These are phyloP conservation scores for Automeris io DNA, from an alignment of 2,888 invertebrate genomes.

Conservation along the genomic window DNA sequence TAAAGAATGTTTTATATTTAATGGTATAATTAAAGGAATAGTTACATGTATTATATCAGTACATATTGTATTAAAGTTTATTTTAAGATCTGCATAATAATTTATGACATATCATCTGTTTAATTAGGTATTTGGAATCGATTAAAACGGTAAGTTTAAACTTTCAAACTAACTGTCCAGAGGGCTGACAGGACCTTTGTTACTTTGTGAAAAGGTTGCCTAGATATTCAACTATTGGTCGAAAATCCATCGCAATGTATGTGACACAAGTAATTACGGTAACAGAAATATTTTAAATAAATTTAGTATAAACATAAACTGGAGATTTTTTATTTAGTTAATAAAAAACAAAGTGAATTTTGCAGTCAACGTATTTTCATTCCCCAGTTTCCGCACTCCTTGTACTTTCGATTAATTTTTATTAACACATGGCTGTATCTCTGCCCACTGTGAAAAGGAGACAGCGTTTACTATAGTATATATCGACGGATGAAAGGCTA, in stretches of 20 bases:
- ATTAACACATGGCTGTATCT: no score
- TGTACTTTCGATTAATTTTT: no score
- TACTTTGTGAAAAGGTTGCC: not conserved
- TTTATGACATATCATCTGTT: slow-evolving; percentile 37
- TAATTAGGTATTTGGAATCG: slow-evolving; percentile 5
- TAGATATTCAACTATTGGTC: slow-evolving; percentile 58
- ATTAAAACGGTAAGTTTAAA: not conserved
- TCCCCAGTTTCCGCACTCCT: no score
- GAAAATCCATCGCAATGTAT: slow-evolving; percentile 66
- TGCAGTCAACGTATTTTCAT: no score
- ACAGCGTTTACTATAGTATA: no score
- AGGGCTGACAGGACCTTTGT: not conserved
- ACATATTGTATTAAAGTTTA: slow-evolving; percentile 45
- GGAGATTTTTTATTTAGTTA: slow-evolving; percentile 24
- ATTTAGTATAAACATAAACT: slow-evolving; percentile 42
- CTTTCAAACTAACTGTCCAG: not conserved
- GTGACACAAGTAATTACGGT: slow-evolving; percentile 63
- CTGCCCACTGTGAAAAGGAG: no score
- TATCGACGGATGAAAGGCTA: no score
- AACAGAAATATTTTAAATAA: slow-evolving; percentile 63
- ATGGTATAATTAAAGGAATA: slow-evolving; percentile 23
- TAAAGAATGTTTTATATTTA: slow-evolving; percentile 39
- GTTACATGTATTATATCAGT: slow-evolving; percentile 40
- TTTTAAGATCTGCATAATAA: slow-evolving; percentile 28
- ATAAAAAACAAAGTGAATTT: not conserved